Conservation (phyloP, 1,140 invertebrate genomes). For the Magallana ariakensis region DNA sequence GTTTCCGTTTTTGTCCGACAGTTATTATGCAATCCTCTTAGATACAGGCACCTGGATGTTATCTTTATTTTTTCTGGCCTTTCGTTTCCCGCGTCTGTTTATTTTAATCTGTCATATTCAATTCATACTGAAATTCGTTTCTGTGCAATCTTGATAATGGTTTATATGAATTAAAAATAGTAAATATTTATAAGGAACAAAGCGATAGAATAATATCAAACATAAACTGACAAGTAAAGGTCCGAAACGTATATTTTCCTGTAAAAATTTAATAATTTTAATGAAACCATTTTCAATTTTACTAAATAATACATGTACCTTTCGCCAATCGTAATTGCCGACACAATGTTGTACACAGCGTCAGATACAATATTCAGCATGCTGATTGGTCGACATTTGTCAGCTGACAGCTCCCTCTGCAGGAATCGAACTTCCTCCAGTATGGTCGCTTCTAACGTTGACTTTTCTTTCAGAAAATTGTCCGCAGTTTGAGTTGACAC, state of each 20-base stretch:
- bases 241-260: too few relatives aligned
- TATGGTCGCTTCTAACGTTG: conserved; percentile 9
- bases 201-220: too few relatives aligned
- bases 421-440: conserved; percentile 29
- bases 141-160: background rate
- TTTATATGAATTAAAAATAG: background rate
- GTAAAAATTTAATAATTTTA: too few relatives aligned
- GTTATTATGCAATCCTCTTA: background rate
- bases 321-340: conserved; percentile 32
- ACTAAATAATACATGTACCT: background rate
- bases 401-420: conserved; percentile 1
- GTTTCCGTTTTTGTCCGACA: background rate
- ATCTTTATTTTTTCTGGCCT: background rate
- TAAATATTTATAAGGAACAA: too few relatives aligned
- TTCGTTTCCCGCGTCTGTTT: background rate
- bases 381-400: conserved; percentile 40
- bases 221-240: too few relatives aligned
- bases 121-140: background rate
- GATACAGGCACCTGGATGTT: background rate
- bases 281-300: too few relatives aligned
- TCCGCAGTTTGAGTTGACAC: background rate
- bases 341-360: conserved; percentile 39
- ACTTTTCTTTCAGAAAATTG: conserved; percentile 1
- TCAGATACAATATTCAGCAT: conserved; percentile 9
- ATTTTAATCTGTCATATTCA: conserved; percentile 27